Conservation (phyloP, 2,113 vertebrate species). For the Poeciliopsis retropinna region DNA sequence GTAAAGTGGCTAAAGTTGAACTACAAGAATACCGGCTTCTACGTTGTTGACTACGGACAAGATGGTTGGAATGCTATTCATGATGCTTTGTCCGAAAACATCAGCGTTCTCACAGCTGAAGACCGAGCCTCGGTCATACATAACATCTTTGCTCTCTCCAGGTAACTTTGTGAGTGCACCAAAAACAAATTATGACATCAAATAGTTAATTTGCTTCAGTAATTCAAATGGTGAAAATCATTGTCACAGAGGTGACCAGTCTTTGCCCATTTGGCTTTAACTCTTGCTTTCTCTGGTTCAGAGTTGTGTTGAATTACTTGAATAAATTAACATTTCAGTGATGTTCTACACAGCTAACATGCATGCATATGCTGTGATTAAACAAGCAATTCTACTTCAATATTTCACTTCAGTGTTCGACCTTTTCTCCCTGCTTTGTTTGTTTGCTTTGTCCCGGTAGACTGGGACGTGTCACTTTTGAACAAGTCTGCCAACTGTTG, state of each 20-base stretch:
- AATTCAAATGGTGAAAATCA: not conserved
- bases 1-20: slow-evolving; percentile 95
- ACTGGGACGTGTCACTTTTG: slow-evolving; percentile 85
- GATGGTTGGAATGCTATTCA: slow-evolving; percentile 83
- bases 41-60: slow-evolving; percentile 87
- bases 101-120: slow-evolving; percentile 80
- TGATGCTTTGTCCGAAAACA: slow-evolving; percentile 77
- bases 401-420: not conserved
- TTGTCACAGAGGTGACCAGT: not conserved
- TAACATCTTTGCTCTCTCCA: slow-evolving; percentile 89
- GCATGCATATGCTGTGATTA: not conserved
- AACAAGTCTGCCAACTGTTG: slow-evolving; percentile 82
- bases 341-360: too few species aligned
- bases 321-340: too few species aligned
- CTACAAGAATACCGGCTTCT: slow-evolving; percentile 88
- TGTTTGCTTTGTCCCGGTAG: slow-evolving; percentile 78
- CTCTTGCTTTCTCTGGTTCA: too few species aligned
- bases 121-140: slow-evolving; percentile 92
- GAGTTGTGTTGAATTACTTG: too few species aligned
- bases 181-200: not conserved
- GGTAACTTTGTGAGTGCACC: slow-evolving; percentile 73
- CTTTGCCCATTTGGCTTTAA: not conserved
- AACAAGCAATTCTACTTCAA: not conserved
- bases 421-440: slow-evolving; percentile 7
- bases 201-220: not conserved